Evolutionary conservation across 2,113 vertebrate genomes (phyloP).

Genomic region (Pyxicephalus adspersus): DNA sequence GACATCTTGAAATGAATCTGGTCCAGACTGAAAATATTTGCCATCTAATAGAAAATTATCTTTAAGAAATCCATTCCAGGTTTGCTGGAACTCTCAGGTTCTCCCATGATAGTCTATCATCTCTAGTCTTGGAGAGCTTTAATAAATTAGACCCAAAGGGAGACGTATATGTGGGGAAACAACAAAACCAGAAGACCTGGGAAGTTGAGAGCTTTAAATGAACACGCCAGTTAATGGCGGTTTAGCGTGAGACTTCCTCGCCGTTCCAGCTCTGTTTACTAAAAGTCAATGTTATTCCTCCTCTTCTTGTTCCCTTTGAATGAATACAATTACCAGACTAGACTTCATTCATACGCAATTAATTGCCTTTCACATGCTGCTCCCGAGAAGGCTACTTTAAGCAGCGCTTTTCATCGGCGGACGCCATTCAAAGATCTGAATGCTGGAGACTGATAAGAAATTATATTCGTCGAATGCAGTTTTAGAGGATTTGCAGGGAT

Average conservation of each 20-base stretch:
- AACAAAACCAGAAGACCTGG: too few relatives aligned
- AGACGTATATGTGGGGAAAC: too few relatives aligned
- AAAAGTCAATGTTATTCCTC: not conserved
- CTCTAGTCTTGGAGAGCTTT: too few relatives aligned
- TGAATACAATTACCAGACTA: slow-evolving; percentile 25
- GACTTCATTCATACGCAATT: slow-evolving; percentile 21
- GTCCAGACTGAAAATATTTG: too few relatives aligned
- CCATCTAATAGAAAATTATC: too few relatives aligned
- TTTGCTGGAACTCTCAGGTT: too few relatives aligned
- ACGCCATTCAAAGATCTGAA: not conserved
- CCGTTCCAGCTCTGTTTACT: slow-evolving; percentile 4
- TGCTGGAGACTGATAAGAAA: slow-evolving; percentile 22
- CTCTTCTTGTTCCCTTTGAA: slow-evolving; percentile 18
- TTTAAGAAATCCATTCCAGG: too few relatives aligned
- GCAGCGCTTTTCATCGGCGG: not conserved
- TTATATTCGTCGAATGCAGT: slow-evolving; percentile 7
- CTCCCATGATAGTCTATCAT: too few relatives aligned
- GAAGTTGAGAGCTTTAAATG: too few relatives aligned
- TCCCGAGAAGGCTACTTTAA: not conserved
- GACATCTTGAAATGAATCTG: too few relatives aligned
- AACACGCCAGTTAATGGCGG: too few relatives aligned
- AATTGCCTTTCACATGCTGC: slow-evolving; percentile 14
- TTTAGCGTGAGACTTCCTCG: not conserved
- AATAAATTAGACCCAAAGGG: too few relatives aligned
- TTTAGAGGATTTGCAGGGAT: slow-evolving; percentile 16